Base-by-base conservation (phyloP, 2,888 invertebrate genomes). In the Yponomeuta plumbellus region DNA sequence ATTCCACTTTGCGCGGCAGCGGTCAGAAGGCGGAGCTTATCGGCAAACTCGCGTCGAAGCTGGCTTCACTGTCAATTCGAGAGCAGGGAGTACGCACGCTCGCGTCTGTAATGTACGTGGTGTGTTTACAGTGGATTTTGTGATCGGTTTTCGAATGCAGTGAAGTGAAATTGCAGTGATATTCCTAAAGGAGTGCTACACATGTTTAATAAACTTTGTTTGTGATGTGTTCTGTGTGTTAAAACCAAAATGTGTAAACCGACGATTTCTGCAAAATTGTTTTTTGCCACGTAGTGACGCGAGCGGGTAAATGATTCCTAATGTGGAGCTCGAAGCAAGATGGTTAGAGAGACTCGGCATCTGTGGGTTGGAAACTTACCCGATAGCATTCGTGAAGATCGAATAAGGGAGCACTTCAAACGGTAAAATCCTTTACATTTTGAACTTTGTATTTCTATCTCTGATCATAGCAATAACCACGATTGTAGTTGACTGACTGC, bases 271-370 rank as follows among this genome's bases (percentile, higher is more conserved):
- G 90, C 86, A 88, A 89, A 91, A 89, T 91, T 91, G 87, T 84
- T 91, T 88, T 91, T 90, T 91, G 91, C 91, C 91, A 91, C 91
- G 91, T 92, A 92, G 91, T 90, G 91, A 90, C 89, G 92, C 91
- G 91, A 91, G 92, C 92, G 92, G 93, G 93, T 92, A 92, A 83
- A 93, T 92, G 92, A 93, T 94, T 94, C 95, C 95, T 94, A 94
- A 96, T 96, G 96, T 96, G 96, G 96, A 95, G 95, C 95, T 94
- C 93, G 95, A 95, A 95, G 96, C 96, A 97, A 96, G 96, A 99
- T 99, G 99, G 98, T 99, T 96, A 98, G 98, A 96, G 98, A 98
- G 97, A 98, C 98, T 95, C 97, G 98, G 95, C 98, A 99, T 95
- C 96, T 99, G 94, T 98, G 98, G 97, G 98, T 99, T 95, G 98